These are phyloP conservation scores for Hypena proboscidalis DNA, from an alignment of 2,888 invertebrate species.

Conservation along the genomic window DNA sequence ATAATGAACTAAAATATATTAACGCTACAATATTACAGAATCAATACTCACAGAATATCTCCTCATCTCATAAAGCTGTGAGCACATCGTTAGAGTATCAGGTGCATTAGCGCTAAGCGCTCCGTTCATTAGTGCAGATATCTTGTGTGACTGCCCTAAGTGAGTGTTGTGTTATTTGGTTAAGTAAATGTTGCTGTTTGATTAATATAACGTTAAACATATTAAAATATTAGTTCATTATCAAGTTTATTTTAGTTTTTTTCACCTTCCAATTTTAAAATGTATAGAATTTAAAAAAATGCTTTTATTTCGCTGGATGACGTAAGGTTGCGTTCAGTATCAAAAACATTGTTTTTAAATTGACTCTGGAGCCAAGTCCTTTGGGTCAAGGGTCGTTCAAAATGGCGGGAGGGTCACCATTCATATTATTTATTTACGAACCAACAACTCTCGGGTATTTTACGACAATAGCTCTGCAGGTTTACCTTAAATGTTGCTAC, in stretches of 20 bases:
- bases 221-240: too few species aligned
- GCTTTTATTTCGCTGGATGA: too few species aligned
- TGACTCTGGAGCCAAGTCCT: background rate
- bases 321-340: too few species aligned
- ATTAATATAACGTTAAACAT: too few species aligned
- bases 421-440: constrained; percentile 7
- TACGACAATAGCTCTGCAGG: background rate
- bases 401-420: background rate
- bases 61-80: constrained; percentile 10
- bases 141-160: constrained; percentile 14
- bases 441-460: background rate
- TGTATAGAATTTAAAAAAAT: too few species aligned
- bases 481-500: background rate
- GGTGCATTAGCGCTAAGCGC: constrained; percentile 45
- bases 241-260: too few species aligned
- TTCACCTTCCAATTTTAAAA: too few species aligned
- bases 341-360: background rate
- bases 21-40: constrained; percentile 2
- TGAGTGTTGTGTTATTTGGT: constrained; percentile 2
- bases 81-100: constrained; percentile 43
- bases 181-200: background rate
- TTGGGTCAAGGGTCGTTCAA: constrained; percentile 2
- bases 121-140: constrained; percentile 41
- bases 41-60: constrained; percentile 18
- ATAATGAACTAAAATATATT: too few species aligned